These are phyloP conservation scores for Oncorhynchus nerka DNA, from an alignment of 2,113 vertebrate genomes.

Conservation along the genomic window DNA sequence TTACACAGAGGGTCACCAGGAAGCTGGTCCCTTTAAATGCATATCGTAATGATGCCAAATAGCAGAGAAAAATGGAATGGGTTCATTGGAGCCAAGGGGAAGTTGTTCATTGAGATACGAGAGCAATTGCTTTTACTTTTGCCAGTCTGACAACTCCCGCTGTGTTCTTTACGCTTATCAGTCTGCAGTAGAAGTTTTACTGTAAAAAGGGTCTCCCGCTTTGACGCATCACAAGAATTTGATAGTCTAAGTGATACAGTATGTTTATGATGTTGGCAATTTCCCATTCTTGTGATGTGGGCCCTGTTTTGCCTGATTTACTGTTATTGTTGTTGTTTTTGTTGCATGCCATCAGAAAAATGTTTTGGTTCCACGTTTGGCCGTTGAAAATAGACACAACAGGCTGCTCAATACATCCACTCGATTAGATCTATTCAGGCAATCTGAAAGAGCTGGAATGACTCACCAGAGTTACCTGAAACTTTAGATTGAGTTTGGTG, in stretches of 20 bases:
- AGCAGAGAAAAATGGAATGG: conserved; percentile 9
- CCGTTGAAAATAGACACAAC: conserved; percentile 13
- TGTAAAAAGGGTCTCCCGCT: neutral
- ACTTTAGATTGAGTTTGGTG: conserved; percentile 4
- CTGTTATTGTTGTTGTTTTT: conserved; percentile 42
- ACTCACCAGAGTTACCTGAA: neutral
- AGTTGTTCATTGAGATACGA: conserved; percentile 34
- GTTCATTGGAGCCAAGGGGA: conserved; percentile 17
- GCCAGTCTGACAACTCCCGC: conserved; percentile 6
- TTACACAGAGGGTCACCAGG: conserved; percentile 5
- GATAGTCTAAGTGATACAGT: conserved; percentile 1
- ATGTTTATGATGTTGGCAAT: conserved; percentile 38
- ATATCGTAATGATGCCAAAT: conserved; percentile 12
- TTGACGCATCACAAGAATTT: neutral
- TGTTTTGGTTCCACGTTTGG: conserved; percentile 30
- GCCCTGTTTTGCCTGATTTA: conserved; percentile 35
- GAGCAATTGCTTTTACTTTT: conserved; percentile 11
- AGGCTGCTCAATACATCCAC: conserved; percentile 12
- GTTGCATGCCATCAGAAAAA: conserved; percentile 25
- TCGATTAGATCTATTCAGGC: conserved; percentile 23
- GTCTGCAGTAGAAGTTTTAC: neutral
- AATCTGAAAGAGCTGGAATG: neutral
- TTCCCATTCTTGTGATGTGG: conserved; percentile 48
- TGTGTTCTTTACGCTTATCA: conserved; percentile 4
- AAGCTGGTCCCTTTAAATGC: conserved; percentile 11